Evolutionary conservation across 2,797 vertebrate species (phyloP).

Genomic region (Nyctibius grandis): DNA sequence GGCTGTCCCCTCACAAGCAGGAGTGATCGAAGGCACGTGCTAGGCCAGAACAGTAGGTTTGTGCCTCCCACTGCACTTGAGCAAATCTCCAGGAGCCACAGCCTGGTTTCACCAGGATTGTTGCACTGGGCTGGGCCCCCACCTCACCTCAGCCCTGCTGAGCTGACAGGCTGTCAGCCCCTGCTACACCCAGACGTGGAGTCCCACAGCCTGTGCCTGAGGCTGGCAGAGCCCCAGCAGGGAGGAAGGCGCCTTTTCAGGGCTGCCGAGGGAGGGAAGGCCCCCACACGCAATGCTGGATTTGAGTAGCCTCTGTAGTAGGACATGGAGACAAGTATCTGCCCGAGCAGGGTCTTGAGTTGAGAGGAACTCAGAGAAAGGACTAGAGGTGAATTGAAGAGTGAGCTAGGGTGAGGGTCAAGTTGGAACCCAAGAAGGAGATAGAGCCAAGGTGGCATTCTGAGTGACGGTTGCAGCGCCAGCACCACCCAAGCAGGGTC

Average conservation of each 20-base stretch:
- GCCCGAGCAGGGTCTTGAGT: not conserved
- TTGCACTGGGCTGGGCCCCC: not conserved
- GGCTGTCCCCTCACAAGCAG: not conserved
- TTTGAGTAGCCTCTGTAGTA: not conserved
- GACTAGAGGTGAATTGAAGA: not conserved
- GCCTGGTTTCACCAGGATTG: fast-evolving
- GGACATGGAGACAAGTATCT: not conserved
- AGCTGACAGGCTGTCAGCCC: not conserved
- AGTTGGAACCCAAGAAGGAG: not conserved
- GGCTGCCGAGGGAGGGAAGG: not conserved
- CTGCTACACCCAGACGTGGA: not conserved
- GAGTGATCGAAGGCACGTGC: fast-evolving
- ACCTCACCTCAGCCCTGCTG: not conserved
- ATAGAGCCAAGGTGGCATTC: not conserved
- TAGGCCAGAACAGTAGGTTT: not conserved
- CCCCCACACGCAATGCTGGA: not conserved
- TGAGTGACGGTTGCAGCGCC: fast-evolving
- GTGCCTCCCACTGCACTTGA: fast-evolving
- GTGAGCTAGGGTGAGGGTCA: not conserved
- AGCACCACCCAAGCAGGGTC: not conserved
- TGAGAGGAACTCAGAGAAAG: not conserved
- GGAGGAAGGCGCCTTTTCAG: not conserved
- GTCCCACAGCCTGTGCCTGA: not conserved
- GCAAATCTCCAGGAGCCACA: not conserved
- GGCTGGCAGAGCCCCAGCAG: not conserved